These are phyloP conservation scores for Melanotaenia boesemani DNA, from an alignment of 2,797 vertebrate species.

Conservation along the genomic window DNA sequence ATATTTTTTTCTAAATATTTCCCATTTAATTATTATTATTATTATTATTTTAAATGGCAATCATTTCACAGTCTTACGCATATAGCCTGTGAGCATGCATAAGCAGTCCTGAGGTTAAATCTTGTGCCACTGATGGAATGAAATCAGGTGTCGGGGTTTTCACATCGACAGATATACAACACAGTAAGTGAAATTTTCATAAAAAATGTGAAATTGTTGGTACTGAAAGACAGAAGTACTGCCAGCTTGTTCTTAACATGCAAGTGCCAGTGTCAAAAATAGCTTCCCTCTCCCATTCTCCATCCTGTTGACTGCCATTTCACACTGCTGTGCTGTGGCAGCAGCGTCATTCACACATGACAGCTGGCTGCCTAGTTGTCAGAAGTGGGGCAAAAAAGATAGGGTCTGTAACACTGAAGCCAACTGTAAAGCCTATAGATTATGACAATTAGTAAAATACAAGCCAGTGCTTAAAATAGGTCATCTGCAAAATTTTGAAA, in stretches of 20 bases:
- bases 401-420: conserved; percentile 28
- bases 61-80: no score
- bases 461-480: neutral
- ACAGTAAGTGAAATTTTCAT: neutral
- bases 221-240: conserved; percentile 33
- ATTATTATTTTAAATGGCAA: no score
- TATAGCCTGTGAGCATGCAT: neutral
- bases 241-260: conserved; percentile 65
- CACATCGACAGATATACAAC: neutral
- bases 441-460: neutral
- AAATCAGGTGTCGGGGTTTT: neutral
- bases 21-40: no score
- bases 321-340: conserved; percentile 68
- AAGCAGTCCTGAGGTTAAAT: conserved; percentile 20
- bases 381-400: conserved; percentile 54
- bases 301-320: conserved; percentile 59
- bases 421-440: conserved; percentile 11
- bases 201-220: conserved; percentile 11
- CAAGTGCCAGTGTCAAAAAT: conserved; percentile 69
- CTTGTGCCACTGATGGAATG: conserved; percentile 5
- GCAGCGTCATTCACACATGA: conserved; percentile 76
- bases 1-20: no score
- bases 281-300: conserved; percentile 33
- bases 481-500: neutral
- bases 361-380: conserved; percentile 63